Percentiles rank a stretch among this genome's conserved stretches.
phyloP scores from a whole-genome alignment of 1,140 invertebrate species.

The Meloidogyne floridensis region DNA sequence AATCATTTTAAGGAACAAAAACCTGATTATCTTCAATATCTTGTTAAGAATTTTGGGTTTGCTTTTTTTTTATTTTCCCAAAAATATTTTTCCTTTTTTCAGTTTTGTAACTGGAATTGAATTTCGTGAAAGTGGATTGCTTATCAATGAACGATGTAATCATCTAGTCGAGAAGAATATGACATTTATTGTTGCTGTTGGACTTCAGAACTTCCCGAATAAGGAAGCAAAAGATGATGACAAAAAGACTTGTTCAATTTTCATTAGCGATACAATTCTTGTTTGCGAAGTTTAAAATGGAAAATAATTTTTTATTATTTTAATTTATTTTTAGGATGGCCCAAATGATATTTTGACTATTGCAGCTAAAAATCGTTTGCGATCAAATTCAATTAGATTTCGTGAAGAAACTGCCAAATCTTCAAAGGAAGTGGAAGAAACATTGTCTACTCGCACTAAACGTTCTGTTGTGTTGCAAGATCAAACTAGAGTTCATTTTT shows the following conservation, averaged over 20 bases:
- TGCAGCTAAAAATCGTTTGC: conserved; percentile 83
- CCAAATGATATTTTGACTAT: conserved; percentile 84
- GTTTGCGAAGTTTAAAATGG: conserved; percentile 77
- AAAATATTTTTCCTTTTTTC: conserved; percentile 15
- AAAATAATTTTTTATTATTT: background rate
- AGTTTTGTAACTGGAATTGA: conserved; percentile 94
- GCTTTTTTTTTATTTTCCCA: background rate
- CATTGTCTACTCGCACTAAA: conserved; percentile 79
- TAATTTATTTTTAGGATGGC: conserved; percentile 70
- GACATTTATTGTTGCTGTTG: conserved; percentile 94
- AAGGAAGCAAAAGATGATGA: conserved; percentile 78
- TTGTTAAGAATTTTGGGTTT: conserved; percentile 87
- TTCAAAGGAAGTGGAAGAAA: conserved; percentile 72
- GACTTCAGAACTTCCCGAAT: conserved; percentile 84
- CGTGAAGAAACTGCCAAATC: conserved; percentile 81
- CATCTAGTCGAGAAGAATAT: conserved; percentile 82
- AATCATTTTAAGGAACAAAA: conserved; percentile 84
- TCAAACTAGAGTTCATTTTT: conserved; percentile 78
- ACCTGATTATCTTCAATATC: conserved; percentile 81
- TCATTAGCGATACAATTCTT: conserved; percentile 92
- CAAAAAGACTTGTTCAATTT: conserved; percentile 88
- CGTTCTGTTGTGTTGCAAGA: conserved; percentile 90
- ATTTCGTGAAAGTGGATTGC: conserved; percentile 88
- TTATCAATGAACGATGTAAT: conserved; percentile 86
- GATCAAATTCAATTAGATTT: conserved; percentile 92